Base-by-base conservation (phyloP, 2,797 vertebrate genomes). In the Liasis olivaceus region DNA sequence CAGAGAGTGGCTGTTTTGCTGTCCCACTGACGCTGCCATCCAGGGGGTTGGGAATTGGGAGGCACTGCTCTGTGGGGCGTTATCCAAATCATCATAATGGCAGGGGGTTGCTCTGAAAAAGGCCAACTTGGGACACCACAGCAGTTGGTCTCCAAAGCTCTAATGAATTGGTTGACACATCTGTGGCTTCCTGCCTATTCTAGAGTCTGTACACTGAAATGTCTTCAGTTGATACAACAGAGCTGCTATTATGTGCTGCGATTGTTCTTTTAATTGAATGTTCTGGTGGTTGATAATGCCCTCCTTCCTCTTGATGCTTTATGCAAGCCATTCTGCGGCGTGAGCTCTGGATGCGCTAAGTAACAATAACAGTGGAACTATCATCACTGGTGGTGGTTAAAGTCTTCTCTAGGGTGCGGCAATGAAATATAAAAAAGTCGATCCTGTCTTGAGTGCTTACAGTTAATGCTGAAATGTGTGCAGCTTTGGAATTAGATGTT, bases 181-280 rank as follows among this genome's bases (percentile, higher is more conserved):
- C 86, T 64, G n/a, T 0, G 0, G 90, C 56, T 89, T 87, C 60
- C 64, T 86, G 9, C 69, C 62, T 91, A 7, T 72, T 60, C 91
- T 85, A 31, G 77, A 88, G 54, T n/a, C n/a, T 47, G 3, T 20
- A 31, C 62, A 31, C 42, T 15, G 36, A 93, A 89, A 0, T 86
- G 9, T 58, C 0, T 1, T 89, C 20, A 0, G 42, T 36, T 89
- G 26, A 0, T 42, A 59, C n/a, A 63, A 88, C n/a, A 51, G 93
- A 93, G 7, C 3, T 89, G 84, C 92, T 93, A 92, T 93, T 77
- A 72, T 85, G 92, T 63, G 88, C 47, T 93, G 47, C 89, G 13
- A 93, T 47, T 69, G 87, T 87, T 62, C 90, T 94, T 85, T 9
- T 20, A 92, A 84, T 72, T 64, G 90, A 89, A 59, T 36, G 0